A percentile compares a stretch with the other conserved stretches of the same genome.
Evolutionary conservation across 2,113 vertebrate genomes (phyloP).

Genomic region (Myrmecophaga tridactyla): DNA sequence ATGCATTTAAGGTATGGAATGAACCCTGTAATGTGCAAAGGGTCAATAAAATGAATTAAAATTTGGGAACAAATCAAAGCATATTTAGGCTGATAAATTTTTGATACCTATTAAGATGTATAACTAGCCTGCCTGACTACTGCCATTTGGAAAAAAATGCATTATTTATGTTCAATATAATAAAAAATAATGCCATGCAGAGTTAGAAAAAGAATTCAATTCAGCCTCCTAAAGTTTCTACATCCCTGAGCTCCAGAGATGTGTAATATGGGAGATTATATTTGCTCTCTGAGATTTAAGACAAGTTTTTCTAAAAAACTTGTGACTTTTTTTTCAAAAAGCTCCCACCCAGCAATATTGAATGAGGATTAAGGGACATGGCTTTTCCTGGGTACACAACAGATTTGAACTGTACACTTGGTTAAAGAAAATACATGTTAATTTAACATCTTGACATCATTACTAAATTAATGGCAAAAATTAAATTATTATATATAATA

Average conservation of each 20-base stretch:
- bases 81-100: background rate
- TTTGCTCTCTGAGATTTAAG: background rate
- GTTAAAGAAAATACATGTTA: background rate
- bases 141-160: constrained; percentile 31
- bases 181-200: background rate
- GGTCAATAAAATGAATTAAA: constrained; percentile 28
- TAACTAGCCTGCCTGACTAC: background rate
- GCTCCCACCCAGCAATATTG: too few species aligned
- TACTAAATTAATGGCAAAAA: background rate
- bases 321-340: too few species aligned
- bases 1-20: background rate
- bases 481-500: too few species aligned
- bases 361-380: too few species aligned
- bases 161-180: constrained; percentile 28
- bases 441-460: background rate
- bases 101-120: background rate
- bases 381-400: too few species aligned
- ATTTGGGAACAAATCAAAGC: constrained; percentile 18
- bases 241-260: background rate
- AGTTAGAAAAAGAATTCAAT: background rate
- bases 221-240: background rate
- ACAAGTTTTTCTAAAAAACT: background rate
- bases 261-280: background rate
- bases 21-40: background rate
- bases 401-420: too few species aligned